These are phyloP conservation scores for Gastrophysa polygoni DNA, from an alignment of 2,888 invertebrate species.

Conservation along the genomic window DNA sequence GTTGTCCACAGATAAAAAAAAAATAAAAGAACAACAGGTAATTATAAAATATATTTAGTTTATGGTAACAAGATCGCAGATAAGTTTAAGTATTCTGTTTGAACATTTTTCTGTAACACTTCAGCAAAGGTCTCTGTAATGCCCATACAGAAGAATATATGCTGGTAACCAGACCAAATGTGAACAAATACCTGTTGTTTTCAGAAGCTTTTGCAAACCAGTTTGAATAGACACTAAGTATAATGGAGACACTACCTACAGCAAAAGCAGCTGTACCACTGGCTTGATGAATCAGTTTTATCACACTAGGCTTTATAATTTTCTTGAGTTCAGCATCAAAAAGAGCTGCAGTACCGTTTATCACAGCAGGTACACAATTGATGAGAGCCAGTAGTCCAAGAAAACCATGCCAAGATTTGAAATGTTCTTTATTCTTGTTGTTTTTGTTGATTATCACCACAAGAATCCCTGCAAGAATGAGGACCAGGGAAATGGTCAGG, in stretches of 20 bases:
- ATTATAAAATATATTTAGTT: too few relatives aligned
- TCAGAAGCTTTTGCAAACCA: slow-evolving; percentile 42
- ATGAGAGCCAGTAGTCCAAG: slow-evolving; percentile 49
- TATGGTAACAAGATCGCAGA: too few relatives aligned
- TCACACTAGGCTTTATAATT: slow-evolving; percentile 39
- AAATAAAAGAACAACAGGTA: too few relatives aligned
- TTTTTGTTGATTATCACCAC: slow-evolving; percentile 50
- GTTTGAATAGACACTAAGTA: slow-evolving; percentile 45
- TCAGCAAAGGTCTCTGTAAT: slow-evolving; percentile 38
- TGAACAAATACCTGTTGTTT: slow-evolving; percentile 31
- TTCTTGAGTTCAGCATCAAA: slow-evolving; percentile 46
- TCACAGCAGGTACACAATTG: slow-evolving; percentile 42
- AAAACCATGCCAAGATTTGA: slow-evolving; percentile 51
- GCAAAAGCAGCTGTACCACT: slow-evolving; percentile 40
- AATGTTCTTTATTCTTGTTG: slow-evolving; percentile 48
- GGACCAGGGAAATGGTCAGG: slow-evolving; percentile 42
- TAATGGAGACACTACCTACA: slow-evolving; percentile 43
- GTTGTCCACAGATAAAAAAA: too few relatives aligned
- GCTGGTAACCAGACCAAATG: slow-evolving; percentile 29
- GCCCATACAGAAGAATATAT: slow-evolving; percentile 36
- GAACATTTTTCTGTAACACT: slow-evolving; percentile 29
- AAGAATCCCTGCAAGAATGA: slow-evolving; percentile 46
- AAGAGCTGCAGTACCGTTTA: slow-evolving; percentile 50
- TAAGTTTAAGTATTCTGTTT: slow-evolving; percentile 10
- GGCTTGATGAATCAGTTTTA: slow-evolving; percentile 43